phyloP scores from a whole-genome alignment of 2,797 vertebrate species.

The Pangasius sanitwongsei region DNA sequence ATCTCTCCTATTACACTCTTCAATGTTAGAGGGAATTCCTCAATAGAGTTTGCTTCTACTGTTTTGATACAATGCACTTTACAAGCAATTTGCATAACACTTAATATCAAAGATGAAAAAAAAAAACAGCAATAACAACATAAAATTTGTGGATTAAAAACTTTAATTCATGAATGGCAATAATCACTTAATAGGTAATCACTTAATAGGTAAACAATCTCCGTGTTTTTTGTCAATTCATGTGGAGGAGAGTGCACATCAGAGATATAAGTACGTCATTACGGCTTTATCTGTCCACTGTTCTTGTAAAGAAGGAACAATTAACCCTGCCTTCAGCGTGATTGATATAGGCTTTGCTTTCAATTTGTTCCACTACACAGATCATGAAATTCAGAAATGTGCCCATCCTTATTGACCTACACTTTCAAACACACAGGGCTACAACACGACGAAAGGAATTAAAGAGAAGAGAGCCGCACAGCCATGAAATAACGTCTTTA shows the following conservation, averaged over 20 bases:
- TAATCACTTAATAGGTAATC: constrained; percentile 64
- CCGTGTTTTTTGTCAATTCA: constrained; percentile 76
- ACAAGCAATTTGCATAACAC: neutral
- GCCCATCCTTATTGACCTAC: constrained; percentile 90
- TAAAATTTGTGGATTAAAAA: neutral
- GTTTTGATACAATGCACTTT: neutral
- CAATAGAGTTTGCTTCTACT: neutral
- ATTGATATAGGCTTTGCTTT: constrained; percentile 98
- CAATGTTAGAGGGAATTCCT: constrained; percentile 14
- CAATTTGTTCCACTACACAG: constrained; percentile 99
- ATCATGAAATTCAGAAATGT: constrained; percentile 92
- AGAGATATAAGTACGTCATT: constrained; percentile 89
- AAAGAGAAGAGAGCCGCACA: constrained; percentile 75
- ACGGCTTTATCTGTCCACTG: constrained; percentile 90
- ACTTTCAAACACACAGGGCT: constrained; percentile 68
- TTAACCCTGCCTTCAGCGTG: constrained; percentile 95
- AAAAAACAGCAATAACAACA: neutral
- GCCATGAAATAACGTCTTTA: constrained; percentile 76
- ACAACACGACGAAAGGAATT: constrained; percentile 87
- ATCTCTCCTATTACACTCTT: constrained; percentile 19
- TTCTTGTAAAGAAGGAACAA: constrained; percentile 88
- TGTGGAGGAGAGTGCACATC: constrained; percentile 80
- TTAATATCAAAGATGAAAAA: neutral
- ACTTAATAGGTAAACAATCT: constrained; percentile 71
- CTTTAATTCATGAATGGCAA: neutral